These are phyloP conservation scores for Lasioglossum baleicum DNA, from an alignment of 1,140 invertebrate species.

Conservation along the genomic window DNA sequence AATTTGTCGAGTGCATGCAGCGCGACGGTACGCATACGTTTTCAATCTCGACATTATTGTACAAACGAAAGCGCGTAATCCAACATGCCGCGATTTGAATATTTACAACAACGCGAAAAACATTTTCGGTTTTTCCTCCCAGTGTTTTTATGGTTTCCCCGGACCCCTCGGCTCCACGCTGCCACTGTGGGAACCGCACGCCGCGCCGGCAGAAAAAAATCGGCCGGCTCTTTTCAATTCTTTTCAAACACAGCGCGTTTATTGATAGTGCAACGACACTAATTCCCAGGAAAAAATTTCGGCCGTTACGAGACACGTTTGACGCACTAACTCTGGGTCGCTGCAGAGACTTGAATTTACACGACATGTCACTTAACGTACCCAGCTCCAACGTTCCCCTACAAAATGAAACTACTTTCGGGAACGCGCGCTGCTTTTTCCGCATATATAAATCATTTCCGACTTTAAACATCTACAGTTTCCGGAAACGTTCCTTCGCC, in stretches of 20 bases:
- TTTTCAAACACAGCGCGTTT: not conserved
- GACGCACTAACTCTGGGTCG: not conserved
- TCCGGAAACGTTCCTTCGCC: too few species aligned
- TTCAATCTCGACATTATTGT: conserved; percentile 32
- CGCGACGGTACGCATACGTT: conserved; percentile 22
- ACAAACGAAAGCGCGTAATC: conserved; percentile 39
- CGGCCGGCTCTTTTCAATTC: not conserved
- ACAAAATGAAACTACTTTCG: too few species aligned
- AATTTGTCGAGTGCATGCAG: conserved; percentile 44
- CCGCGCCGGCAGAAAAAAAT: not conserved
- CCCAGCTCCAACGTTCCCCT: not conserved
- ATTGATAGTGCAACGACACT: not conserved
- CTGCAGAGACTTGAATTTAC: not conserved
- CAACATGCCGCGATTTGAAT: conserved; percentile 41
- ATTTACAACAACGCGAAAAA: conserved; percentile 22
- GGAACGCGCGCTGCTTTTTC: too few species aligned
- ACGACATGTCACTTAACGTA: not conserved
- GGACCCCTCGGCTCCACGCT: too few species aligned
- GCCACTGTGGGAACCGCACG: not conserved
- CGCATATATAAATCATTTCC: too few species aligned
- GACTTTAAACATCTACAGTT: too few species aligned
- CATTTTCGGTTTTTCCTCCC: not conserved
- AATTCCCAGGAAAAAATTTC: not conserved
- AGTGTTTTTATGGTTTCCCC: not conserved
- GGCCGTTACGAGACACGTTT: not conserved